Evolutionary conservation across 2,113 vertebrate species (phyloP).

Genomic region (Xiphophorus maculatus): DNA sequence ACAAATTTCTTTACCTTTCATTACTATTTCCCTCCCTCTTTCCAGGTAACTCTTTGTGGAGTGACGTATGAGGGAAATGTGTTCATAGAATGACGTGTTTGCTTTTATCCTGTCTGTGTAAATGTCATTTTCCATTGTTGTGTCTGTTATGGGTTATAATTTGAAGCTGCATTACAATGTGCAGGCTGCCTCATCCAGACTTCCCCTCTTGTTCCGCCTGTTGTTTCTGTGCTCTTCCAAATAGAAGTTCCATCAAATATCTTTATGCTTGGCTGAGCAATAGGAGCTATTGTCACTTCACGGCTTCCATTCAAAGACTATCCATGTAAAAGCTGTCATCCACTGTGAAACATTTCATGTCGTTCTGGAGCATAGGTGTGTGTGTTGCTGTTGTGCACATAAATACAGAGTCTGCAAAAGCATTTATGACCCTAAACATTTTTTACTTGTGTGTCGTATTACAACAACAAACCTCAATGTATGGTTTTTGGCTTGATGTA

Average conservation of each 20-base stretch:
- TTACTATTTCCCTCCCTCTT: slow-evolving; percentile 10
- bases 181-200: slow-evolving; percentile 56
- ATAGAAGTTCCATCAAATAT: slow-evolving; percentile 75
- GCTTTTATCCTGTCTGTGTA: slow-evolving; percentile 46
- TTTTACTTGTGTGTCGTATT: neutral
- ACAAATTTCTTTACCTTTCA: slow-evolving; percentile 49
- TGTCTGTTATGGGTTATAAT: slow-evolving; percentile 55
- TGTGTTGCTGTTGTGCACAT: slow-evolving; percentile 4
- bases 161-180: slow-evolving; percentile 50
- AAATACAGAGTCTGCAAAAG: slow-evolving; percentile 6
- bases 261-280: slow-evolving; percentile 69
- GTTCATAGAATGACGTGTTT: slow-evolving; percentile 23
- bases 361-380: slow-evolving; percentile 20
- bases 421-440: neutral
- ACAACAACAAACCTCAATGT: neutral
- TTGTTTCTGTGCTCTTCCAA: slow-evolving; percentile 65
- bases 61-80: slow-evolving; percentile 8
- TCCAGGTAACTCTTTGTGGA: neutral
- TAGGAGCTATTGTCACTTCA: slow-evolving; percentile 54
- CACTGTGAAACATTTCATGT: slow-evolving; percentile 31
- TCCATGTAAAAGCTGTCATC: slow-evolving; percentile 54
- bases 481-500: neutral
- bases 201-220: slow-evolving; percentile 67
- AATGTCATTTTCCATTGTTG: slow-evolving; percentile 55
- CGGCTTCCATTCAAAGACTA: slow-evolving; percentile 49